A percentile compares a stretch with the other conserved stretches of the same genome.
These are phyloP conservation scores for Trypoxylon attenuatum DNA, from an alignment of 2,888 invertebrate species.

Conservation along the genomic window DNA sequence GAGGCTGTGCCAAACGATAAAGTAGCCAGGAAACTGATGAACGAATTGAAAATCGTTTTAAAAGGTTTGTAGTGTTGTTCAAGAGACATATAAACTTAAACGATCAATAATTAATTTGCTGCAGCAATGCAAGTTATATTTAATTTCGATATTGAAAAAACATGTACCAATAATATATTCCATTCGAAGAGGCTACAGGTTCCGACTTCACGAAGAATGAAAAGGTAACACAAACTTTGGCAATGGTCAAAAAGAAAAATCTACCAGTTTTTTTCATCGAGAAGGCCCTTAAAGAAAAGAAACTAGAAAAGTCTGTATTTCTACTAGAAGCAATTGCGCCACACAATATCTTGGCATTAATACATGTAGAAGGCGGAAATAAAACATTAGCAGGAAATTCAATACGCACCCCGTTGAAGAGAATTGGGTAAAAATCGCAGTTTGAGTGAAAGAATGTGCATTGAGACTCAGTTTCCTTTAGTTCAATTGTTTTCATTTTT, in stretches of 20 bases:
- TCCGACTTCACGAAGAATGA: not conserved
- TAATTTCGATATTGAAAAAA: not conserved
- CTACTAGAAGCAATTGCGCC: not conserved
- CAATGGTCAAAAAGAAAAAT: constrained; percentile 78
- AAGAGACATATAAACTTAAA: too few relatives aligned
- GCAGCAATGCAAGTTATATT: not conserved
- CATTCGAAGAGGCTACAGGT: not conserved
- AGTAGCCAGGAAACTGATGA: not conserved
- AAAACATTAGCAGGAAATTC: not conserved
- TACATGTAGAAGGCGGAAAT: not conserved
- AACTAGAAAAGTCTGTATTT: constrained; percentile 2
- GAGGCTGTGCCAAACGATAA: constrained; percentile 59
- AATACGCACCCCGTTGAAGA: not conserved
- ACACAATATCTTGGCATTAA: not conserved
- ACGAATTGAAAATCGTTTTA: not conserved
- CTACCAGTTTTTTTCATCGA: constrained; percentile 81
- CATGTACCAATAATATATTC: not conserved
- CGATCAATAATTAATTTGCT: not conserved
- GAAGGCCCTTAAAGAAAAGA: constrained; percentile 77
- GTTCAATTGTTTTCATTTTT: too few relatives aligned
- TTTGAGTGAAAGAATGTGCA: not conserved
- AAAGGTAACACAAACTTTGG: too few relatives aligned
- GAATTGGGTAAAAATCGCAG: not conserved
- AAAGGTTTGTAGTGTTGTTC: too few relatives aligned
- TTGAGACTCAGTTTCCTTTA: not conserved